phyloP scores from a whole-genome alignment of 2,113 vertebrate genomes.

The Silurus glanis region DNA sequence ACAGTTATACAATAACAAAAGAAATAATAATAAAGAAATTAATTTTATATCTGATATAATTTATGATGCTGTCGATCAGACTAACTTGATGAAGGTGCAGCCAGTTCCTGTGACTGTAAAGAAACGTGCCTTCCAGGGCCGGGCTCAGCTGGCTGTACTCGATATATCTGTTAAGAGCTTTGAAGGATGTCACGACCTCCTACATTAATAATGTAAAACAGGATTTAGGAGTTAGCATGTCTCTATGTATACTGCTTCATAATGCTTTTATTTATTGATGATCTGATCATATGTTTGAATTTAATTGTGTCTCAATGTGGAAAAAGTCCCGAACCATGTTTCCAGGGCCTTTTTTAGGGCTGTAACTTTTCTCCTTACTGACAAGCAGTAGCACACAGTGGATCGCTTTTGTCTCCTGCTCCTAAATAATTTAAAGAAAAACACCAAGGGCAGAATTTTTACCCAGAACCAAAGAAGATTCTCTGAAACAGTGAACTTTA shows the following conservation, averaged over 20 bases:
- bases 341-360: conserved; percentile 72
- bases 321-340: conserved; percentile 74
- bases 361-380: conserved; percentile 73
- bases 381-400: conserved; percentile 76
- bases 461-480: background rate
- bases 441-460: background rate
- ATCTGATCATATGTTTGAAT: background rate
- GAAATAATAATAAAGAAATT: background rate
- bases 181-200: conserved; percentile 81
- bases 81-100: conserved; percentile 87
- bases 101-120: conserved; percentile 84
- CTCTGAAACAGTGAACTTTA: background rate
- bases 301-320: background rate
- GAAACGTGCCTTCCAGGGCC: conserved; percentile 77
- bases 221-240: background rate
- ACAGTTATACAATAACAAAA: background rate
- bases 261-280: background rate
- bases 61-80: background rate
- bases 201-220: conserved; percentile 51
- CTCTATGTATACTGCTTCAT: background rate
- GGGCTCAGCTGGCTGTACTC: conserved; percentile 81
- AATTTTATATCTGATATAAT: background rate
- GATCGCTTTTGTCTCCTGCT: conserved; percentile 66
- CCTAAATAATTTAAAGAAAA: conserved; percentile 56
- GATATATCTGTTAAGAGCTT: conserved; percentile 78